Evolutionary conservation across 2,113 vertebrate species (phyloP), one percentile per base, ranked within the genome.

Genomic region (Eidolon helvum): DNA sequence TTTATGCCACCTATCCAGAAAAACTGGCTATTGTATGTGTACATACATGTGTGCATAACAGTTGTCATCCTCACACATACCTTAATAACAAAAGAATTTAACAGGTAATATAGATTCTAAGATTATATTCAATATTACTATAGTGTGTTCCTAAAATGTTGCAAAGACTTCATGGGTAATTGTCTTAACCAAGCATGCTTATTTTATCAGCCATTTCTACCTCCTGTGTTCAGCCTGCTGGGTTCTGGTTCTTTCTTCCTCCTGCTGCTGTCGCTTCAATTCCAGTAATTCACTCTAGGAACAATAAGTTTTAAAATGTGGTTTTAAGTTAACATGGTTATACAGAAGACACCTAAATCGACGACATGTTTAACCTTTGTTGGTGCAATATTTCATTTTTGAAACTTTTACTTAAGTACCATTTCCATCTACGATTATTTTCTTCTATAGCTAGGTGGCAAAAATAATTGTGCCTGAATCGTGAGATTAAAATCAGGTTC

Each of bases 211-310:
- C 48, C 71, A 65, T 93, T 97, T 93, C 45, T 98, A 99, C 99
- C 99, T 99, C 66, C 84, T 98, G 85, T 98, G 99, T 53, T 99
- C 98, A 2, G 91, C 97, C 97, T 98, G 98, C 55, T 90, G 97
- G 33, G 88, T 97, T 98, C 78, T 97, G 94, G 59, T 95, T 95
- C 98, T 99, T 95, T 90, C 96, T 97, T 98, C 96, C 40, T 98
- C 98, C 89, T 98, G 88, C 75, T 98, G 96, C 79, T 97, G 98
- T 97, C 65, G 94, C 96, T 98, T 98, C 43, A 94, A 75, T 98
- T 98, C 97, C 95, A 98, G 65, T 61, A 98, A 96, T 93, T 98
- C 98, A 97, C 97, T 96, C 99, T 99, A 84, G 15, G 7, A 96
- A 97, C 45, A 94, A 97, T 78, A 97, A 96, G 21, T 22, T 24